phyloP scores from a whole-genome alignment of 2,797 vertebrate species.

The Manis javanica region DNA sequence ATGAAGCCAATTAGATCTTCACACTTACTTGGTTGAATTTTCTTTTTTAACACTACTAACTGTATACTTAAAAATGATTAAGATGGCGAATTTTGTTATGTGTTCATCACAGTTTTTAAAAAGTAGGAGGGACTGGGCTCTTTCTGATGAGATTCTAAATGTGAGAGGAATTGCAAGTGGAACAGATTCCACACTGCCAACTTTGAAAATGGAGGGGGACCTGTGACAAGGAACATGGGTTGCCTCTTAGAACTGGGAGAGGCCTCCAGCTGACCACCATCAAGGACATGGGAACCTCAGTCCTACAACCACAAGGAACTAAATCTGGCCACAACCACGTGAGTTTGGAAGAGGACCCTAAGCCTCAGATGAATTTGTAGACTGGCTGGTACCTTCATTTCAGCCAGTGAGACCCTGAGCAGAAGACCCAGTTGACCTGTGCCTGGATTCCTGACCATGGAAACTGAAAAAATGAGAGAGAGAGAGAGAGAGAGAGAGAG shows the following conservation, averaged over 20 bases:
- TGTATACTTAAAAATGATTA: constrained; percentile 24
- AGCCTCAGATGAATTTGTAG: background rate
- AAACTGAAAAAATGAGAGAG: background rate
- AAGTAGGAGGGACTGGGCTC: background rate
- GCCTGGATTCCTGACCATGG: background rate
- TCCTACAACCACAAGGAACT: background rate
- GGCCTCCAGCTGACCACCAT: background rate
- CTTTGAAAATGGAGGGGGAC: background rate
- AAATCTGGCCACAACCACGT: background rate
- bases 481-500: background rate
- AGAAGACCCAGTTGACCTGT: background rate
- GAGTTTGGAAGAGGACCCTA: background rate
- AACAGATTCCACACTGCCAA: background rate
- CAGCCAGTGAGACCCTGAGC: background rate
- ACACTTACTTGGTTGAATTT: no score
- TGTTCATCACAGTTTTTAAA: background rate
- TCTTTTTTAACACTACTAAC: background rate
- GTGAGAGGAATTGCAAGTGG: background rate
- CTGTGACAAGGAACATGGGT: background rate
- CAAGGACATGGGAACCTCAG: background rate
- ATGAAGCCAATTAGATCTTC: no score
- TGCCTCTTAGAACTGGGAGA: background rate
- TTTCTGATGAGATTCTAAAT: constrained; percentile 13
- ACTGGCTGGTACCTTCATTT: background rate
- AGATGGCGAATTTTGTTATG: background rate